Percentiles rank a stretch among this genome's conserved stretches.
phyloP scores from a whole-genome alignment of 2,113 vertebrate genomes.

The Laticauda colubrina region DNA sequence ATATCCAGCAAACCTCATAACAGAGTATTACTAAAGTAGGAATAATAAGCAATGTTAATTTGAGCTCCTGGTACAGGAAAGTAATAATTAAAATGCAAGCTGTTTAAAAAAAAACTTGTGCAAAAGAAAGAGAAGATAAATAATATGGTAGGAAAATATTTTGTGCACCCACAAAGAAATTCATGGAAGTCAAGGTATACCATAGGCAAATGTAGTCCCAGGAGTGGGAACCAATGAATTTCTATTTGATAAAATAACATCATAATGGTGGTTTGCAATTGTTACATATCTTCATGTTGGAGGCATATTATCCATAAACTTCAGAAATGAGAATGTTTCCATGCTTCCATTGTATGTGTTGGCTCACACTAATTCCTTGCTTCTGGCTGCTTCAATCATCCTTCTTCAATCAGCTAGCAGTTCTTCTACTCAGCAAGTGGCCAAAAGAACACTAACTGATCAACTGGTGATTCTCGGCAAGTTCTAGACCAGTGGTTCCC shows the following conservation, averaged over 20 bases:
- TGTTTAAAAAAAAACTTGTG: background rate
- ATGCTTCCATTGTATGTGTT: background rate
- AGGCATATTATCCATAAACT: background rate
- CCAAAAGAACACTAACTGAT: background rate
- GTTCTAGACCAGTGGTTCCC: background rate
- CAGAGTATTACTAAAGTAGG: background rate
- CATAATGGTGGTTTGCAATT: background rate
- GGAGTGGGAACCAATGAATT: background rate
- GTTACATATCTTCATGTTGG: background rate
- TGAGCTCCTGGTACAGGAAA: background rate
- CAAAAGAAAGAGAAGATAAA: background rate
- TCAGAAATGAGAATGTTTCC: background rate
- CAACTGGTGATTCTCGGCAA: background rate
- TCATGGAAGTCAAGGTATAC: background rate
- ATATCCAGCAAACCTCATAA: background rate
- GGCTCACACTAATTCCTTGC: background rate
- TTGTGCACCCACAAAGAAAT: background rate
- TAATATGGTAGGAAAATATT: background rate
- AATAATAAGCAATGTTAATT: background rate
- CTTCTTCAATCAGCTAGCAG: background rate
- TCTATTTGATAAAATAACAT: background rate
- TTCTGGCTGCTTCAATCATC: background rate
- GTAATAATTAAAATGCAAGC: background rate
- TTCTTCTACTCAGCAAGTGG: background rate
- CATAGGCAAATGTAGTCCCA: background rate